These are phyloP conservation scores for Halichoeres trimaculatus DNA, from an alignment of 2,113 vertebrate genomes.

Conservation along the genomic window DNA sequence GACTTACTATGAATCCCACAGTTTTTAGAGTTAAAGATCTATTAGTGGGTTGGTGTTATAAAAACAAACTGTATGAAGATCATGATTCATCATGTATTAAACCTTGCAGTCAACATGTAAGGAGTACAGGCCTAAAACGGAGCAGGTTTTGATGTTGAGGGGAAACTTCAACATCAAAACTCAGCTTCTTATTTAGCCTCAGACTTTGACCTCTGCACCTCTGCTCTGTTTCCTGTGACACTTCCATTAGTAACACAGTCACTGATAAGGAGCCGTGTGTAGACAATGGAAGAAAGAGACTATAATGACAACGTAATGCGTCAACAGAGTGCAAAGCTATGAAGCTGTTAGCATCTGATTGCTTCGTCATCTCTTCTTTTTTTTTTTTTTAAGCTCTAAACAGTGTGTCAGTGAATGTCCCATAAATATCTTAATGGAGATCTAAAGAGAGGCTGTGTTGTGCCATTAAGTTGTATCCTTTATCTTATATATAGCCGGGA, in stretches of 20 bases:
- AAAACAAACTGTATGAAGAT: background rate
- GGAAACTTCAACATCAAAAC: background rate
- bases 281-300: slow-evolving; percentile 43
- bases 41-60: background rate
- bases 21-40: background rate
- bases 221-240: slow-evolving; percentile 48
- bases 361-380: background rate
- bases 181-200: slow-evolving; percentile 44
- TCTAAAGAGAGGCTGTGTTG: background rate
- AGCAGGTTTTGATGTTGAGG: background rate
- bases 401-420: background rate
- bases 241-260: slow-evolving; percentile 50
- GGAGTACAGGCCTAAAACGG: background rate
- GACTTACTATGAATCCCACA: background rate
- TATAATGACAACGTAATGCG: slow-evolving; percentile 29
- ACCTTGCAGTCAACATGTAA: background rate
- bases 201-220: slow-evolving; percentile 78
- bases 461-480: background rate
- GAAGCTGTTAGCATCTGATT: slow-evolving; percentile 1
- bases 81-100: background rate
- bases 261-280: slow-evolving; percentile 58
- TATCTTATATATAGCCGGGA: background rate
- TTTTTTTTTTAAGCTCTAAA: background rate
- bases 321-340: slow-evolving; percentile 29
- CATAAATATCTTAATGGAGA: background rate